Evolutionary conservation across 2,113 vertebrate genomes (phyloP), one percentile per base, ranked within the genome.

Genomic region (Bos indicus): DNA sequence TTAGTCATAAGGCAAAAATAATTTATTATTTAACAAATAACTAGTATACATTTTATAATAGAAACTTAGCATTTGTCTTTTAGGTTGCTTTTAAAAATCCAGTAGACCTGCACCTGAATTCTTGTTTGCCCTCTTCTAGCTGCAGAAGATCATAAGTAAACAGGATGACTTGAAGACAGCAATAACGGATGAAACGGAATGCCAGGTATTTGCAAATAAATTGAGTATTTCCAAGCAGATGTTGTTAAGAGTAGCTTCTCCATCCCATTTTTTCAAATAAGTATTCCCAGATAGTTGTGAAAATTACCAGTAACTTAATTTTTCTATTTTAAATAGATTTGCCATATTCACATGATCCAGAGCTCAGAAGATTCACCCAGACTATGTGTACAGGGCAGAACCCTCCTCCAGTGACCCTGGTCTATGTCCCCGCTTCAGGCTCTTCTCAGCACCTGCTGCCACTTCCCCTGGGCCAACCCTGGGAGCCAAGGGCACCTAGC

Each of bases 121-220:
- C 71, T 11, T n/a, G 85, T 33, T 98, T 96, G 13, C 93, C 92
- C 59, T 97, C 96, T 89, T 94, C 81, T 98, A 99, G 99, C 99
- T 99, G 33, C 99, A 99, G 98, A 99, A 99, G 88, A 99, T 99
- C 94, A 99, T 99, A 98, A 98, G 99, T 59, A 99, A 99, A 87
- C 99, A 99, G 98, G 99, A 99, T 97, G 97, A 97, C 71, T 67
- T 98, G 92, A 99, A 98, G 98, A 83, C 62, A 95, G 36, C 95
- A 15, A n/a, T 78, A 97, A 97, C 92, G 90, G 87, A 96, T 0
- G 96, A 98, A 80, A 74, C 82, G 59, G 16, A 98, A 6, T 51
- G 82, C 94, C 98, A 67, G 99, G 99, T 99, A 99, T 96, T 98
- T 95, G 19, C 85, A 62, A 78, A 77, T n/a, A 82, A 54, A 94